Percentiles rank a stretch among this genome's conserved stretches.
Conservation (phyloP, 2,797 vertebrate genomes). For the Liasis olivaceus region DNA sequence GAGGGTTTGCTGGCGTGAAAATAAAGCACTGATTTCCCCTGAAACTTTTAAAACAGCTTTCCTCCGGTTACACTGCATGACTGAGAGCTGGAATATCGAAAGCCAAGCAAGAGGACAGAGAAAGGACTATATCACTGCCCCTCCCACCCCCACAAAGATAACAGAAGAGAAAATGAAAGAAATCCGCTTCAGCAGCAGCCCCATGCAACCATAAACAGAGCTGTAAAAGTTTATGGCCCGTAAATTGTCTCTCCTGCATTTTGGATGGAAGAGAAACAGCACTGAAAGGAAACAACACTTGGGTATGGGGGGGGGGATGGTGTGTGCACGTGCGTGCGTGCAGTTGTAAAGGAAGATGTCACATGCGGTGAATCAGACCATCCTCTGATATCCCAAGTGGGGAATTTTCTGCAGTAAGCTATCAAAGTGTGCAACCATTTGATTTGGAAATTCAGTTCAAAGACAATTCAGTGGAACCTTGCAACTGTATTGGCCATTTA, state of each 20-base stretch:
- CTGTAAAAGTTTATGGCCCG: neutral
- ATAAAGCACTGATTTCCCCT: no score
- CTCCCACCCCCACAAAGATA: fast-evolving
- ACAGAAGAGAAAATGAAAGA: neutral
- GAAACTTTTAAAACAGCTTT: no score
- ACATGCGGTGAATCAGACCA: neutral
- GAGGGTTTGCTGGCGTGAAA: no score
- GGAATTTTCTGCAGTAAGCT: neutral
- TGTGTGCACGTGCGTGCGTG: no score
- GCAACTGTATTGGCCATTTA: no score
- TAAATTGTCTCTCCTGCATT: constrained; percentile 6
- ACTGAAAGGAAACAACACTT: neutral
- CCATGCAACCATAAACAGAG: neutral
- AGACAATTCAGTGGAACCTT: no score
- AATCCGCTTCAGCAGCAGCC: neutral
- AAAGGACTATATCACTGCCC: neutral
- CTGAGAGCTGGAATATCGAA: neutral
- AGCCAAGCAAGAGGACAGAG: fast-evolving
- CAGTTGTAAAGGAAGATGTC: neutral
- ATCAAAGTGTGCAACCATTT: no score
- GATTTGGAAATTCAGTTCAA: no score
- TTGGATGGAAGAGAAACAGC: fast-evolving
- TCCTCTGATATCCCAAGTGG: neutral
- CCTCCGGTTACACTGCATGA: neutral
- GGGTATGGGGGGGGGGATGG: neutral